Conservation (phyloP, 2,888 invertebrate genomes). For the Amphipoea lucens region DNA sequence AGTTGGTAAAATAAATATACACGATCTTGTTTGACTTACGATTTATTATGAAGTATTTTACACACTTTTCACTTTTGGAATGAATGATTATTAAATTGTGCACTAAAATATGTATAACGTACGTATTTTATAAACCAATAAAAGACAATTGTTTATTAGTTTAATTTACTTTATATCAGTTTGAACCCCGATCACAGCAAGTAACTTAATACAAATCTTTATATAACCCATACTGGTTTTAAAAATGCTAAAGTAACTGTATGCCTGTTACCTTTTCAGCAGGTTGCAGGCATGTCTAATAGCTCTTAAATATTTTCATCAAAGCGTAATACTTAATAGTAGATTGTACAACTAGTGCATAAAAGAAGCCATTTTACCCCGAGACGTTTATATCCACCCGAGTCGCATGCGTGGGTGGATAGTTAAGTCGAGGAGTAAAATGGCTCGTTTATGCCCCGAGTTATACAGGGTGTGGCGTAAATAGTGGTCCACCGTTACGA, state of each 20-base stretch:
- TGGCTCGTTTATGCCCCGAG: too few species aligned
- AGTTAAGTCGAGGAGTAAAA: too few species aligned
- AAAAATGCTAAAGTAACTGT: background rate
- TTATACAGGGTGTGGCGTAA: too few species aligned
- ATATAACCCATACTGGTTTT: background rate
- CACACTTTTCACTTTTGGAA: slow-evolving; percentile 36
- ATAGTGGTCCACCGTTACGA: too few species aligned
- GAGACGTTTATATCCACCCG: too few species aligned
- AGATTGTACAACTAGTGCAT: too few species aligned
- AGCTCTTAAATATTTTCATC: too few species aligned
- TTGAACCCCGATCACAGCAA: slow-evolving; percentile 8
- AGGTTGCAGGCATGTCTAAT: too few species aligned
- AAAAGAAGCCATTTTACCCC: too few species aligned
- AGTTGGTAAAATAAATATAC: slow-evolving; percentile 47
- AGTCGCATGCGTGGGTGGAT: too few species aligned
- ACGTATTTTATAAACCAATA: too few species aligned
- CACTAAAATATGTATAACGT: slow-evolving; percentile 5
- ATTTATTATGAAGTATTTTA: slow-evolving; percentile 63
- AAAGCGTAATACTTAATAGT: too few species aligned
- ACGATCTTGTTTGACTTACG: slow-evolving; percentile 27
- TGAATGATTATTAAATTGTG: slow-evolving; percentile 42
- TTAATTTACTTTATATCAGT: background rate
- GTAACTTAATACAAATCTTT: background rate
- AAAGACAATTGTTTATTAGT: background rate
- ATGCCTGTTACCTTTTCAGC: background rate